A percentile compares a stretch with the other conserved stretches of the same genome.
These are phyloP conservation scores for Numenius arquata DNA, from an alignment of 2,113 vertebrate genomes.

Conservation along the genomic window DNA sequence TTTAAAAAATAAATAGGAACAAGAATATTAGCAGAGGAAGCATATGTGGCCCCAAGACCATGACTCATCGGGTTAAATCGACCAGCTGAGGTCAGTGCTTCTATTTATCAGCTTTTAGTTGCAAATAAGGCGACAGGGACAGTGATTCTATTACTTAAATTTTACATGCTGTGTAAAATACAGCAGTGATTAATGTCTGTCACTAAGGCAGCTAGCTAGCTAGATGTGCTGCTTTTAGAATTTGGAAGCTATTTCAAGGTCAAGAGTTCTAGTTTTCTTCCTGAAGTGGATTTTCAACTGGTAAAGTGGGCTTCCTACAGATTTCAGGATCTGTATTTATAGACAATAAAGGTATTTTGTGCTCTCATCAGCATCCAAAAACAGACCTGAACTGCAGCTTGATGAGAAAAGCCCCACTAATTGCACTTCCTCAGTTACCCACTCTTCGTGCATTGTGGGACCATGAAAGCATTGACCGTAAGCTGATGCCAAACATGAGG, in stretches of 20 bases:
- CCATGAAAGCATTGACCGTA: neutral
- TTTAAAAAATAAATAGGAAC: conserved; percentile 62
- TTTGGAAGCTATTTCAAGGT: conserved; percentile 48
- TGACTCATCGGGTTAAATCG: conserved; percentile 56
- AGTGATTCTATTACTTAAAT: conserved; percentile 56
- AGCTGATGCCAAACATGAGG: neutral
- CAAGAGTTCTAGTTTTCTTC: conserved; percentile 31
- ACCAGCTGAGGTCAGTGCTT: conserved; percentile 64
- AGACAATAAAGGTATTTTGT: neutral
- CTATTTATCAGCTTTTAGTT: conserved; percentile 54
- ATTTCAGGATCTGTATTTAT: neutral
- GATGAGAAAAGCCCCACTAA: neutral
- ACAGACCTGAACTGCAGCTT: neutral
- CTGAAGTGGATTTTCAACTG: neutral
- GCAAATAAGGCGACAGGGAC: neutral
- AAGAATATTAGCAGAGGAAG: conserved; percentile 54
- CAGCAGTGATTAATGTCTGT: neutral
- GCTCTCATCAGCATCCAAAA: neutral
- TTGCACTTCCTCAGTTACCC: neutral
- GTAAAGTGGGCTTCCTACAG: neutral
- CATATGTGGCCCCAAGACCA: conserved; percentile 39
- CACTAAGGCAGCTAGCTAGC: neutral
- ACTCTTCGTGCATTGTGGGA: accelerated
- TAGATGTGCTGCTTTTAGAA: conserved; percentile 27
- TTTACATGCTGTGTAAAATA: conserved; percentile 58